Percentiles rank a stretch among this genome's conserved stretches.
Conservation (phyloP, 23 tunicate genomes). For the Phallusia fumigata region DNA sequence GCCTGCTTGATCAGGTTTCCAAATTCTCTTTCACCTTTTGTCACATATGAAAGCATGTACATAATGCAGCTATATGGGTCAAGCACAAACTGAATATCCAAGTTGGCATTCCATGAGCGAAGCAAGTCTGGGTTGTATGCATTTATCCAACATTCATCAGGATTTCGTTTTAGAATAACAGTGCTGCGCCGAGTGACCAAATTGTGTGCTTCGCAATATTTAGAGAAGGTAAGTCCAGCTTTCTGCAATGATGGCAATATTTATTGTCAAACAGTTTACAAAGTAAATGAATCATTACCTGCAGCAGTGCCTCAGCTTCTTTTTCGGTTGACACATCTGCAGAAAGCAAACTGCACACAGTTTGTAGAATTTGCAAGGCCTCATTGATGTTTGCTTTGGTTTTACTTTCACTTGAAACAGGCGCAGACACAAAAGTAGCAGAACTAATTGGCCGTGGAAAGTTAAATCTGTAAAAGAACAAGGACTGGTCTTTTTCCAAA, state of each 20-base stretch:
- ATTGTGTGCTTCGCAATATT: not conserved
- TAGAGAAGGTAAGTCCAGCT: too few species aligned
- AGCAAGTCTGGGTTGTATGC: slow-evolving; percentile 17
- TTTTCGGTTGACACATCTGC: too few species aligned
- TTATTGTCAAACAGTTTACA: too few species aligned
- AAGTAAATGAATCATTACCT: too few species aligned
- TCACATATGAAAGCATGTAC: not conserved
- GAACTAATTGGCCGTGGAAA: slow-evolving; percentile 18
- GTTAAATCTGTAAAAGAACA: slow-evolving; percentile 8
- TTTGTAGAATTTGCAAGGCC: too few species aligned
- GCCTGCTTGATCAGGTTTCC: not conserved
- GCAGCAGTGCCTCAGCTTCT: too few species aligned
- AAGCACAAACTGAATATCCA: slow-evolving; percentile 26
- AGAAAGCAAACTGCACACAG: too few species aligned
- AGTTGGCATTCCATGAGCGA: slow-evolving; percentile 25
- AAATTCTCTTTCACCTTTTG: not conserved
- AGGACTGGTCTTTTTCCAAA: too few species aligned
- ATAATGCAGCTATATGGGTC: slow-evolving; percentile 1
- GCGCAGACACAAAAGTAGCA: not conserved
- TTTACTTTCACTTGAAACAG: not conserved
- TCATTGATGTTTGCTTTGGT: not conserved
- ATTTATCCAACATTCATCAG: slow-evolving; percentile 23
- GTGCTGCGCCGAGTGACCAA: not conserved
- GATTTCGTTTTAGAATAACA: slow-evolving; percentile 1
- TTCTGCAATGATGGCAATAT: too few species aligned